phyloP scores from a whole-genome alignment of 2,797 vertebrate species.

The Trichosurus vulpecula region DNA sequence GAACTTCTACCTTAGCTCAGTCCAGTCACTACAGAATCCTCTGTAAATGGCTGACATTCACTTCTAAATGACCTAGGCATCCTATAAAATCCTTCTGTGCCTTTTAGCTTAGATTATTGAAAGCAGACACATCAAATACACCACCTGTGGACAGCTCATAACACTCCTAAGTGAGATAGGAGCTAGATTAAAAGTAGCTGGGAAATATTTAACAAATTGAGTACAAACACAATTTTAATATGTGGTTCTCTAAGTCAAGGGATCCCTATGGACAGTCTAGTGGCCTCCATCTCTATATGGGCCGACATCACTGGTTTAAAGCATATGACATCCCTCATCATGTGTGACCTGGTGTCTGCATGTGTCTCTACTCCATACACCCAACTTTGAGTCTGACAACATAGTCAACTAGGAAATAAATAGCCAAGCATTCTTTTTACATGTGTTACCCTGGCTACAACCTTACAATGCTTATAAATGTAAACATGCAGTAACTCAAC shows the following conservation, averaged over 20 bases:
- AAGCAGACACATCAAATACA: neutral
- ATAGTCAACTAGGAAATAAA: accelerated
- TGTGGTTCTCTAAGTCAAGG: neutral
- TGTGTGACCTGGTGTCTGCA: neutral
- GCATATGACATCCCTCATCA: neutral
- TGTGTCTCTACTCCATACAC: neutral
- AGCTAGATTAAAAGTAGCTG: neutral
- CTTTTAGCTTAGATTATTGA: neutral
- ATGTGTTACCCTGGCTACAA: neutral
- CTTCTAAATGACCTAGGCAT: neutral
- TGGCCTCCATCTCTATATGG: neutral
- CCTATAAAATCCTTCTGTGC: neutral
- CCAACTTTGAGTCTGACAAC: neutral
- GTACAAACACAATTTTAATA: neutral
- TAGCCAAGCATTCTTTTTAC: accelerated
- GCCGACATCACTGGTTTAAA: neutral
- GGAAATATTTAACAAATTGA: neutral
- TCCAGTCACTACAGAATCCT: neutral
- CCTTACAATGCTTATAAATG: accelerated
- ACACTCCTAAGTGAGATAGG: neutral
- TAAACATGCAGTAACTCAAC: neutral
- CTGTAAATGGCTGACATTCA: neutral
- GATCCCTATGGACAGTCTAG: neutral
- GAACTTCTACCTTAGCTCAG: neutral
- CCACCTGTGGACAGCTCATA: neutral